Evolutionary conservation across 2,888 invertebrate genomes (phyloP).

Genomic region (Endotricha flammealis): DNA sequence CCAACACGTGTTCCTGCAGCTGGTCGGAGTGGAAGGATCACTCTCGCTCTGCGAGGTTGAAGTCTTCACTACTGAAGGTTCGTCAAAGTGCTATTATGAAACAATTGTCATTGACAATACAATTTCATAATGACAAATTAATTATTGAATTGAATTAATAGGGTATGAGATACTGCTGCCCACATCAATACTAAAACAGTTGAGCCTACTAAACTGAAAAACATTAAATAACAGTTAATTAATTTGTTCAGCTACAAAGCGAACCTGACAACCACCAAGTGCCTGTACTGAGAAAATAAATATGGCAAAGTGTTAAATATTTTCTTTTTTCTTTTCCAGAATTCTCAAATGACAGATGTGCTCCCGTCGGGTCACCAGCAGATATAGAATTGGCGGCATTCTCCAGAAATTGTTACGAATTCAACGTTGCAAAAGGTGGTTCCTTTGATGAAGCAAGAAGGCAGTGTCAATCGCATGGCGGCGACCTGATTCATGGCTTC

Average conservation of each 20-base stretch:
- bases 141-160: no score
- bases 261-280: no score
- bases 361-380: constrained; percentile 84
- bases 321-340: constrained; percentile 78
- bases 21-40: constrained; percentile 94
- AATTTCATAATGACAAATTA: no score
- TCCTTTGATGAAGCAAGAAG: constrained; percentile 89
- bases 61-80: constrained; percentile 93
- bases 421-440: constrained; percentile 88
- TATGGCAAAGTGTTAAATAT: no score
- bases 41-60: constrained; percentile 94
- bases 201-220: no score
- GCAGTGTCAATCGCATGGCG: constrained; percentile 85
- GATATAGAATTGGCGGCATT: constrained; percentile 90
- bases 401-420: constrained; percentile 92
- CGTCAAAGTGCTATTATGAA: no score
- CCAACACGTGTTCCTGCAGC: constrained; percentile 91
- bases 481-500: constrained; percentile 84
- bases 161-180: no score
- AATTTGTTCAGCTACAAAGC: no score
- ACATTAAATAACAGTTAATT: no score
- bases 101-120: no score
- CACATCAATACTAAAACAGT: no score
- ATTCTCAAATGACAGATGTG: constrained; percentile 91
- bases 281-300: no score